Conservation (phyloP, 2,888 invertebrate species). For the Rhopalosiphum nymphaeae region DNA sequence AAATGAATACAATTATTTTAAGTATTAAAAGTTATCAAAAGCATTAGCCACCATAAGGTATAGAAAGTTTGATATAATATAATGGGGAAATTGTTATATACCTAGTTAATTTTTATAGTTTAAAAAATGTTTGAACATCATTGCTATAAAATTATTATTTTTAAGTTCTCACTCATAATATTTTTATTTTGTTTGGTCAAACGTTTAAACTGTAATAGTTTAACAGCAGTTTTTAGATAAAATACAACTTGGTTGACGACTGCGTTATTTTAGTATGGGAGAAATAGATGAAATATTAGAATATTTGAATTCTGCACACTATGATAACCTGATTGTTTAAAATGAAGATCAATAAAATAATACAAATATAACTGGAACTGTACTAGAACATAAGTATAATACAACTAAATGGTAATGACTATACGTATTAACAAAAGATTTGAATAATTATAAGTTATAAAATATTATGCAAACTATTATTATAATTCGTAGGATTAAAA, state of each 20-base stretch:
- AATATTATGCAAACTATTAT: too few relatives aligned
- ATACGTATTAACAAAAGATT: background rate
- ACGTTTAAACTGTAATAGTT: background rate
- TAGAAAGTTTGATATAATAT: background rate
- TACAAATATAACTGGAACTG: background rate
- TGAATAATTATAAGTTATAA: background rate
- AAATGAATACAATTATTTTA: background rate
- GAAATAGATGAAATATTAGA: background rate
- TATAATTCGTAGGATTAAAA: background rate
- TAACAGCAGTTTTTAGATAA: background rate
- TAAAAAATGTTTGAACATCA: background rate
- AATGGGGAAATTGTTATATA: background rate
- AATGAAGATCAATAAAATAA: background rate
- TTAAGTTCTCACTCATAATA: background rate
- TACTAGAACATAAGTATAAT: background rate
- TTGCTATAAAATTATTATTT: background rate
- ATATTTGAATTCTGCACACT: background rate
- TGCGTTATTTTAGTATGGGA: background rate
- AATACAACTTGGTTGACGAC: background rate
- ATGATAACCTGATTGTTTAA: background rate
- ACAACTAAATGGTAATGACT: background rate
- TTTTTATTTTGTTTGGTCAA: background rate
- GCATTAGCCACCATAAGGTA: background rate
- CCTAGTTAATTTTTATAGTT: background rate
- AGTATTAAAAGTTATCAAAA: background rate